Evolutionary conservation across 2,113 vertebrate species (phyloP).

Genomic region (Thunnus maccoyii): DNA sequence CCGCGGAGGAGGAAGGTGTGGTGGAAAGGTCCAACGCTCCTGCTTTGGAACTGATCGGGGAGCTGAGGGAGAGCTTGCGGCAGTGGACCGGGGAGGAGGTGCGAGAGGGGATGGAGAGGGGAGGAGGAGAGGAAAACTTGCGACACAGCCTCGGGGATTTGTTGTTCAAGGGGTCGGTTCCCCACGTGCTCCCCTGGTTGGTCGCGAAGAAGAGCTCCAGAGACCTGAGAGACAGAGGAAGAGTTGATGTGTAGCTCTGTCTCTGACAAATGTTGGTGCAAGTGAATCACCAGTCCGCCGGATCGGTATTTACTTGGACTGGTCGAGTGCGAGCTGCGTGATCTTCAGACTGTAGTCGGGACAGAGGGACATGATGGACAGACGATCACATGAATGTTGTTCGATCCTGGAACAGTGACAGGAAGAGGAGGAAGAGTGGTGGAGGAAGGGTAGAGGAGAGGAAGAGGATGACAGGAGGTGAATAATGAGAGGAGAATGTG

Average conservation of each 20-base stretch:
- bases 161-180: conserved; percentile 87
- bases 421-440: conserved; percentile 28
- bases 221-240: conserved; percentile 83
- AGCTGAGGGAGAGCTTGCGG: conserved; percentile 93
- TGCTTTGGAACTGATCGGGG: conserved; percentile 86
- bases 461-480: conserved; percentile 13
- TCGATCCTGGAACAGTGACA: conserved; percentile 78
- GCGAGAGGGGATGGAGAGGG: conserved; percentile 89
- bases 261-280: background rate
- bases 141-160: conserved; percentile 93
- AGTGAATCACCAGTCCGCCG: conserved; percentile 11
- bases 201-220: conserved; percentile 95
- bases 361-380: conserved; percentile 86
- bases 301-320: conserved; percentile 82
- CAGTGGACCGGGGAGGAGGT: conserved; percentile 92
- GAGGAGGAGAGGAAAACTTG: conserved; percentile 96
- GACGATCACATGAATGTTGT: conserved; percentile 85
- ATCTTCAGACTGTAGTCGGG: conserved; percentile 87
- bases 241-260: background rate
- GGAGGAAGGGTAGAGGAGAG: background rate
- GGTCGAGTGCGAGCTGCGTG: conserved; percentile 83
- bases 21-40: conserved; percentile 89
- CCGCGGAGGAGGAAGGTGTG: conserved; percentile 78
- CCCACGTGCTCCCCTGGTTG: conserved; percentile 88
- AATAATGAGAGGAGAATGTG: conserved; percentile 3